Evolutionary conservation across 1,140 invertebrate species (phyloP).

Genomic region (Hirudo medicinalis): DNA sequence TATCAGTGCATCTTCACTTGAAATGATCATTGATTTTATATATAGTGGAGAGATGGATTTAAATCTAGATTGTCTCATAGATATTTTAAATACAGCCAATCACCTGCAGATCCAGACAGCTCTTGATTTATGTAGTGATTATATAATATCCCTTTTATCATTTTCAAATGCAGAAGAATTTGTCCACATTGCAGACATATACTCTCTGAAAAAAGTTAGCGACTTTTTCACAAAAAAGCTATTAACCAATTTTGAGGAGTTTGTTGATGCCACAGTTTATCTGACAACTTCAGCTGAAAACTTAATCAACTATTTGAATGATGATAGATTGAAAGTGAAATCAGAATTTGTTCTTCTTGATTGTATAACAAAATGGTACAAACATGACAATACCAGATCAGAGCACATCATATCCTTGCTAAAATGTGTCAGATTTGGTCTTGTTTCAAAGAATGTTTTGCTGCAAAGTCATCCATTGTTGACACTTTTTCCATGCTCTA

Average conservation of each 20-base stretch:
- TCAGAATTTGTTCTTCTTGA: conserved; percentile 49
- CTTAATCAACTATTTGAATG: conserved; percentile 30
- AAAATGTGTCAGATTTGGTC: conserved; percentile 23
- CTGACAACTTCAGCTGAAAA: conserved; percentile 28
- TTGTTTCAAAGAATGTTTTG: conserved; percentile 35
- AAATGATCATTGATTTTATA: conserved; percentile 70
- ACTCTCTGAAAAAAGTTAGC: conserved; percentile 33
- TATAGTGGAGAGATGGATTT: conserved; percentile 57
- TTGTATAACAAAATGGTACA: conserved; percentile 34
- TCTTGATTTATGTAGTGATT: conserved; percentile 36
- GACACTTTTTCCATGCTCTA: conserved; percentile 28
- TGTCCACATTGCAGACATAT: conserved; percentile 35
- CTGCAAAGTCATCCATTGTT: conserved; percentile 31
- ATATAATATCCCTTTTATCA: conserved; percentile 35
- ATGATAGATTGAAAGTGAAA: conserved; percentile 28
- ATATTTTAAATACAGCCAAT: conserved; percentile 35
- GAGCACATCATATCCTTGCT: background rate
- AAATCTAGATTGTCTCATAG: conserved; percentile 34
- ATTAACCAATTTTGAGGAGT: conserved; percentile 34
- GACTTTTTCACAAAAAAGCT: conserved; percentile 35
- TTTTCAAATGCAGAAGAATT: conserved; percentile 36
- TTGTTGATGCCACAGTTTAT: conserved; percentile 32
- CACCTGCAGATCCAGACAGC: conserved; percentile 28
- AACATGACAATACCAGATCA: conserved; percentile 24
- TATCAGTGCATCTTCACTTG: conserved; percentile 60